These are phyloP conservation scores for Pseudorectes ferrugineus DNA, from an alignment of 2,113 vertebrate genomes.

Conservation along the genomic window DNA sequence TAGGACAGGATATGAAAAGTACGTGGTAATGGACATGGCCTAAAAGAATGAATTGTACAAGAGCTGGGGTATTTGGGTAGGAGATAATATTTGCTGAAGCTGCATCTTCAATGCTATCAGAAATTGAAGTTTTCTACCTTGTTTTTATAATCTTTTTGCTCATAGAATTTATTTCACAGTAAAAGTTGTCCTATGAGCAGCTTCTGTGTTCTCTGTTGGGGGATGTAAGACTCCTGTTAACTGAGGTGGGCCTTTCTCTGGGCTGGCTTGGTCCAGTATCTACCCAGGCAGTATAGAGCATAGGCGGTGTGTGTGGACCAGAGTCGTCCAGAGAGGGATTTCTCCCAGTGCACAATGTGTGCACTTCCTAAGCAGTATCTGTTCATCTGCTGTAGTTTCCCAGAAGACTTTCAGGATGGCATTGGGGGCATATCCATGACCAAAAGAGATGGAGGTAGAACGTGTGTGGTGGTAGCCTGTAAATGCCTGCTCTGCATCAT, in stretches of 20 bases:
- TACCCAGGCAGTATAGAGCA: not conserved
- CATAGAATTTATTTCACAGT: not conserved
- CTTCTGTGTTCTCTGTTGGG: not conserved
- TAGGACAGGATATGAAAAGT: not conserved
- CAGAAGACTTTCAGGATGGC: not conserved
- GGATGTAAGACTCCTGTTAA: not conserved
- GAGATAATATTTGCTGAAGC: not conserved
- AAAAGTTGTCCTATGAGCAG: not conserved
- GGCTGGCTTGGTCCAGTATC: not conserved
- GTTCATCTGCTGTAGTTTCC: not conserved
- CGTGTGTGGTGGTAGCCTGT: not conserved
- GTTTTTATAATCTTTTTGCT: not conserved
- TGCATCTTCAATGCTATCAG: not conserved
- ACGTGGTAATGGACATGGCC: not conserved
- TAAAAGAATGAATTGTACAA: not conserved
- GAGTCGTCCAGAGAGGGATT: not conserved
- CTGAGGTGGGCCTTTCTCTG: not conserved
- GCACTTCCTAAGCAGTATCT: not conserved
- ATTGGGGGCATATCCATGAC: fast-evolving
- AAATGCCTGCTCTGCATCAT: not conserved
- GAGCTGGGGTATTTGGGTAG: not conserved
- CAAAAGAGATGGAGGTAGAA: not conserved
- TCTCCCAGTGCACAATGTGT: not conserved
- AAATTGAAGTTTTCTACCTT: not conserved
- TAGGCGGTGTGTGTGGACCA: not conserved